phyloP scores from a whole-genome alignment of 1,140 invertebrate genomes.

The Trypoxylus dichotomus region DNA sequence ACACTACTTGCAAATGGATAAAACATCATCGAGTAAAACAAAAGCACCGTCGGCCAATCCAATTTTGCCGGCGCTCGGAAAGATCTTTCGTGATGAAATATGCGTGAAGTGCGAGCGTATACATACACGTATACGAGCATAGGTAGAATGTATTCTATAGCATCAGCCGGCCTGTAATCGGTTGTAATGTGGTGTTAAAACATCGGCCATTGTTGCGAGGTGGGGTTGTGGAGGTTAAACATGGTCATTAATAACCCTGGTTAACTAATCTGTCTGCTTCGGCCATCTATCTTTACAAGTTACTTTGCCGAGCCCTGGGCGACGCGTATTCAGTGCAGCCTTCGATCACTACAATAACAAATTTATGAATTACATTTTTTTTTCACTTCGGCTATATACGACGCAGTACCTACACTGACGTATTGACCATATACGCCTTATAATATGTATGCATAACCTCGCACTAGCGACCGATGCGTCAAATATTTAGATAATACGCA shows the following conservation, averaged over 20 bases:
- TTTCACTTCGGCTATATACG: neutral
- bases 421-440: no score
- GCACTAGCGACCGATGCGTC: no score
- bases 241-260: slow-evolving; percentile 54
- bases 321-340: slow-evolving; percentile 39
- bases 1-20: neutral
- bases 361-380: slow-evolving; percentile 46
- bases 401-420: neutral
- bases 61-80: neutral
- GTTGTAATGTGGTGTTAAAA: slow-evolving; percentile 55
- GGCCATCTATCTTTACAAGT: slow-evolving; percentile 55
- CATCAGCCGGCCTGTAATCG: slow-evolving; percentile 42
- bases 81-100: neutral
- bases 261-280: slow-evolving; percentile 54
- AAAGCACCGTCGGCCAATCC: neutral
- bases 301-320: slow-evolving; percentile 46
- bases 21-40: neutral
- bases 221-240: slow-evolving; percentile 54
- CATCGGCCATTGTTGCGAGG: slow-evolving; percentile 52
- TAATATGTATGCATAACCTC: no score
- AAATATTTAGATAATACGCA: no score
- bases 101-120: neutral
- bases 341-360: slow-evolving; percentile 49
- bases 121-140: neutral
- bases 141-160: neutral